Conservation (phyloP, 1,140 invertebrate genomes). For the Potamilus streckersoni region DNA sequence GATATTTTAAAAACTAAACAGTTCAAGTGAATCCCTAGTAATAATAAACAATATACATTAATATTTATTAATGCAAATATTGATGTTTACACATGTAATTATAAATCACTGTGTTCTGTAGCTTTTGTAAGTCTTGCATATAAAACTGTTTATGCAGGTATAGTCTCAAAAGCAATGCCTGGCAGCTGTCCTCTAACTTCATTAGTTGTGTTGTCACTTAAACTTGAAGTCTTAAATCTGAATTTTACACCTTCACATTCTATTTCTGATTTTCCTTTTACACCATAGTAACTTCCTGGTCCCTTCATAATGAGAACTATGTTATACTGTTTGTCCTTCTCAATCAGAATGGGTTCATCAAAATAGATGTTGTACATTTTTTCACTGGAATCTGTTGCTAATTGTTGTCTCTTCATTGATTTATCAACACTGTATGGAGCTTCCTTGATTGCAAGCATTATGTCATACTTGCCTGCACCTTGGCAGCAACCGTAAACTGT, state of each 20-base stretch:
- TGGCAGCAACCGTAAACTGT: conserved; percentile 19
- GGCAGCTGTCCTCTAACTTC: conserved; percentile 21
- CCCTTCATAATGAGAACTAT: conserved; percentile 7
- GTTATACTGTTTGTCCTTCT: conserved; percentile 9
- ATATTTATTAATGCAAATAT: no score
- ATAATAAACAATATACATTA: no score
- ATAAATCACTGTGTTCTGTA: no score
- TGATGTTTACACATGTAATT: no score
- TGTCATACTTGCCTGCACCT: background rate
- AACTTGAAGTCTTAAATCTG: background rate
- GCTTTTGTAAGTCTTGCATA: no score
- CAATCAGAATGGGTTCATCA: background rate
- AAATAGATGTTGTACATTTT: conserved; percentile 27
- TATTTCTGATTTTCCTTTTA: background rate
- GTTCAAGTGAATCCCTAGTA: no score
- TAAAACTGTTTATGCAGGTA: no score
- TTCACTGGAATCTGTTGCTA: conserved; percentile 12
- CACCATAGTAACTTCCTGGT: conserved; percentile 14
- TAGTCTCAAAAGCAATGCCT: conserved; percentile 16
- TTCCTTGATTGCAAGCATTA: background rate
- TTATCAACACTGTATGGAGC: conserved; percentile 4
- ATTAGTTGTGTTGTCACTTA: conserved; percentile 16
- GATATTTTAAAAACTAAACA: no score
- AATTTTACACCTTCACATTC: conserved; percentile 9
- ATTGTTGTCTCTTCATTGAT: background rate